phyloP scores from a whole-genome alignment of 1,140 invertebrate species.

The Drosophila prosaltans region DNA sequence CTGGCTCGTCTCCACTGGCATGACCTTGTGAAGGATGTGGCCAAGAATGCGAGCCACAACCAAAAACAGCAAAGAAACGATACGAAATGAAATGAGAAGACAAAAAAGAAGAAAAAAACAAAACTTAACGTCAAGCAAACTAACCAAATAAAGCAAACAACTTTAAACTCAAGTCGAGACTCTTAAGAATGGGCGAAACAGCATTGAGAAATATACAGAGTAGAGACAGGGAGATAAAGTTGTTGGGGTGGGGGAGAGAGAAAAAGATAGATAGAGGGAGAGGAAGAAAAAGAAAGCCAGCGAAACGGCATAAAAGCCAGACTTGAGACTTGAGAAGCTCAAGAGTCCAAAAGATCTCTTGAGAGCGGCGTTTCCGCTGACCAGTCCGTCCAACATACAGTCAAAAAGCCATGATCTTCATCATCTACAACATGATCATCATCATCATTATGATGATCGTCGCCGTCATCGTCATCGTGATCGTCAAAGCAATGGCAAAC shows the following conservation, averaged over 20 bases:
- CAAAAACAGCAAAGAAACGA: slow-evolving; percentile 46
- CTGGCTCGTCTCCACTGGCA: slow-evolving; percentile 29
- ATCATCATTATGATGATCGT: slow-evolving; percentile 20
- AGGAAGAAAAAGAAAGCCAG: slow-evolving; percentile 62
- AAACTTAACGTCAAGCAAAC: slow-evolving; percentile 46
- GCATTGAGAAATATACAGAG: slow-evolving; percentile 44
- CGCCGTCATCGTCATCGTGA: slow-evolving; percentile 28
- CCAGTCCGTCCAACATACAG: slow-evolving; percentile 12
- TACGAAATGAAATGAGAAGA: slow-evolving; percentile 34
- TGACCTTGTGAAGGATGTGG: slow-evolving; percentile 80
- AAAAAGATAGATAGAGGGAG: neutral
- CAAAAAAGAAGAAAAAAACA: slow-evolving; percentile 33
- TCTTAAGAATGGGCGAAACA: slow-evolving; percentile 77
- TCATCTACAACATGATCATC: slow-evolving; percentile 12
- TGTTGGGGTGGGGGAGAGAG: neutral
- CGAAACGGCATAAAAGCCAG: slow-evolving; percentile 64
- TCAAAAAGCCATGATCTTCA: slow-evolving; percentile 1
- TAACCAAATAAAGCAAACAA: slow-evolving; percentile 70
- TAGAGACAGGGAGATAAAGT: neutral
- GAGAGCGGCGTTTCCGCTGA: slow-evolving; percentile 72
- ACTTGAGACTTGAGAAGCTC: slow-evolving; percentile 28
- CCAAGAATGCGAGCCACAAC: slow-evolving; percentile 70
- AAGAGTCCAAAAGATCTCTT: slow-evolving; percentile 41
- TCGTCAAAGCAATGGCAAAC: slow-evolving; percentile 28
- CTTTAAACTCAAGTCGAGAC: slow-evolving; percentile 44